phyloP scores from a whole-genome alignment of 2,797 vertebrate species.

The Nothura maculosa region DNA sequence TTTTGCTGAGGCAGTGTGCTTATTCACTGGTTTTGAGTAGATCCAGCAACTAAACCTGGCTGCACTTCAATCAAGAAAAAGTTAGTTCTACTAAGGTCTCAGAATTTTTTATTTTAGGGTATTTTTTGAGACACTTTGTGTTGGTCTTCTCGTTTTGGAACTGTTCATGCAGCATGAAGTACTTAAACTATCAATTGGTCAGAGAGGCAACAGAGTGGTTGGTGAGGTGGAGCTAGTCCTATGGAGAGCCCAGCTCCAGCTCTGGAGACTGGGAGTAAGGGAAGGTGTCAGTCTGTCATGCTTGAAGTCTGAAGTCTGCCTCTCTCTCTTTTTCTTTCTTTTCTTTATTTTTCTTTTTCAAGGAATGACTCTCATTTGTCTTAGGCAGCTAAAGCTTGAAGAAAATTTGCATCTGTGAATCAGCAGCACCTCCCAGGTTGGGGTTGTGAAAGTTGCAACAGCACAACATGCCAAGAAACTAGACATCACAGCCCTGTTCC shows the following conservation, averaged over 20 bases:
- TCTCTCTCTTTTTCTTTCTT: too few species aligned
- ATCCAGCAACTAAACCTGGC: neutral
- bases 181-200: neutral
- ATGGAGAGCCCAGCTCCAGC: neutral
- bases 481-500: rapidly evolving
- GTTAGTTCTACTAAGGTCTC: neutral
- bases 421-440: neutral
- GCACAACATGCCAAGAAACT: neutral
- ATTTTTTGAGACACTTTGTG: neutral
- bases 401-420: neutral
- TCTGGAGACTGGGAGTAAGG: neutral
- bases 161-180: neutral
- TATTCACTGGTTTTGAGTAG: neutral
- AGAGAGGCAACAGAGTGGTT: neutral
- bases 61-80: neutral
- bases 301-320: neutral
- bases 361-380: neutral
- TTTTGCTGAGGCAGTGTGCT: neutral
- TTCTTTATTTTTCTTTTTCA: neutral
- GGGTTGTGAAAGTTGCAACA: neutral
- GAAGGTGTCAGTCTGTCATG: neutral
- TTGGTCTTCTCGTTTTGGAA: neutral
- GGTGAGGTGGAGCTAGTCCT: too few species aligned
- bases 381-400: neutral
- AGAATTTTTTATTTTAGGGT: neutral